phyloP scores from a whole-genome alignment of 2,113 vertebrate genomes.

The Rhineura floridana region DNA sequence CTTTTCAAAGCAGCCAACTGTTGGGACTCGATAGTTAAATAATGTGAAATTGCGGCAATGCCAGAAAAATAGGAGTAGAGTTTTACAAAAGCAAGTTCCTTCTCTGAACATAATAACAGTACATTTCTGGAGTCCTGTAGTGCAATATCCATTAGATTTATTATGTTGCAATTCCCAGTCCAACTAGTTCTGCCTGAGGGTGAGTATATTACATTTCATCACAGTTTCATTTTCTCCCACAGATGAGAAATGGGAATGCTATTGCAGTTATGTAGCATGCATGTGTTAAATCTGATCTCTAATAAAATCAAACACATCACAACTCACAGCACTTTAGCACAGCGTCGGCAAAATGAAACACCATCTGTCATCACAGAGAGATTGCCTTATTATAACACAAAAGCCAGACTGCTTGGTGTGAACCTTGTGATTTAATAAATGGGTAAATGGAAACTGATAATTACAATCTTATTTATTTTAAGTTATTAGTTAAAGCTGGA shows the following conservation, averaged over 20 bases:
- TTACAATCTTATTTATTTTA: constrained; percentile 86
- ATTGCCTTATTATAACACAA: constrained; percentile 91
- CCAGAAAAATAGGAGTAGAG: constrained; percentile 87
- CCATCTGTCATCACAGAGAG: constrained; percentile 93
- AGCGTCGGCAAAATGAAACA: constrained; percentile 91
- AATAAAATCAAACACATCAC: constrained; percentile 99
- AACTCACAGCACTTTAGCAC: constrained; percentile 92
- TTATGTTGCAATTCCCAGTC: constrained; percentile 97
- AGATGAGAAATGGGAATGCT: constrained; percentile 97
- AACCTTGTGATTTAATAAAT: constrained; percentile 84
- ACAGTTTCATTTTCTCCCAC: constrained; percentile 99
- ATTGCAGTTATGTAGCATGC: constrained; percentile 96
- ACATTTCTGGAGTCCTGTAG: constrained; percentile 86
- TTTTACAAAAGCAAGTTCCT: constrained; percentile 84
- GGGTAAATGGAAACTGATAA: constrained; percentile 83
- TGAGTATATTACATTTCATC: constrained; percentile 99
- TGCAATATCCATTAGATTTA: constrained; percentile 99
- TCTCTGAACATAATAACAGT: constrained; percentile 88
- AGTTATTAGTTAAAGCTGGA: constrained; percentile 80
- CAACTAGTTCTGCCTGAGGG: constrained; percentile 95
- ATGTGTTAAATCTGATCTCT: constrained; percentile 98
- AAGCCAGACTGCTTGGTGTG: constrained; percentile 79
- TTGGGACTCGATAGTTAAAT: constrained; percentile 88
- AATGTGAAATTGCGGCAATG: constrained; percentile 88
- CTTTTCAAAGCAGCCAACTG: constrained; percentile 74